Evolutionary conservation across 2,797 vertebrate genomes (phyloP), one percentile per base, ranked within the genome.

Genomic region (Fratercula arctica): DNA sequence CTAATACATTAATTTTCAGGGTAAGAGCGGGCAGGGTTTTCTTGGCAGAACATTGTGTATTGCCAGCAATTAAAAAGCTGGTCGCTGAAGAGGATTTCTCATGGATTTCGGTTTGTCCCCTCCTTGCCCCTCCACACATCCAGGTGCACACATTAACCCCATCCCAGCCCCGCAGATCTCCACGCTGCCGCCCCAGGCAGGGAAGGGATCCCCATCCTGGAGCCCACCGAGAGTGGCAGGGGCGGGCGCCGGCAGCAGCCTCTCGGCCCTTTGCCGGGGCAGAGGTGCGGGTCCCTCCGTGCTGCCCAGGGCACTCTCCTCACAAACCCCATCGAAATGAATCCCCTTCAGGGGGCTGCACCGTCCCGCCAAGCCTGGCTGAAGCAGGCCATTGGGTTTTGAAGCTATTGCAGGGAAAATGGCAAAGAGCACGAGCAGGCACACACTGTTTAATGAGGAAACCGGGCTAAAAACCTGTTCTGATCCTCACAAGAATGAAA

Each of bases 181-280:
- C n/a, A 50, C 28, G 20, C 53, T 68, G 69, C 69, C 84, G 35
- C 11, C 20, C 41, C 35, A 51, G 50, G 16, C 4, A 61, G 28
- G 51, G 35, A 48, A 31, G 28, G 54, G 29, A 29, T 25, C 20
- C 16, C 24, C 3, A 1, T 2, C 43, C 29, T 1, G 5, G 24
- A 72, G 5, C 15, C 43, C 1, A 1, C 29, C 0, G 9, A 28
- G 29, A 28, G 14, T 0, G 46, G 14, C 60, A 31, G 1, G 2
- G 43, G 39, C 41, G 90, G 35, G 13, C 70, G 17, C 1, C 1
- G 10, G 26, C 33, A 74, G 45, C 51, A 78, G 33, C 69, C 73
- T 51, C 17, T 10, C 2, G 3, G 46, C 6, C 24, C 21, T 81
- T 35, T 41, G 28, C 31, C 3, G 3, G 21, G 7, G 13, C 43